These are phyloP conservation scores for Ictalurus punctatus DNA, from an alignment of 2,113 vertebrate genomes.

Conservation along the genomic window DNA sequence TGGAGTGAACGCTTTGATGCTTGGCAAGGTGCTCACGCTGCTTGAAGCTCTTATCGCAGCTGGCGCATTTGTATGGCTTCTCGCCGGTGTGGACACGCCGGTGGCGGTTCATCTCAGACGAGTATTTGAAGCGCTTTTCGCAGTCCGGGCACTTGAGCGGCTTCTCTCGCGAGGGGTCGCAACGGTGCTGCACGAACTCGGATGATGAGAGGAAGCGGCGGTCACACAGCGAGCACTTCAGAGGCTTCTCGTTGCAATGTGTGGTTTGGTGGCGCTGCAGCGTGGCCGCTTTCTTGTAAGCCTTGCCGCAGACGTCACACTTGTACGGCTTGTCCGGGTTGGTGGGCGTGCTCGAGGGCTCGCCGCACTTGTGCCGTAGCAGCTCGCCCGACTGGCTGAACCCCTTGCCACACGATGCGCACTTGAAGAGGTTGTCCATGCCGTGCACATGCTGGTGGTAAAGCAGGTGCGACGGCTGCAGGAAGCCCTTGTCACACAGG, in stretches of 20 bases:
- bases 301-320: constrained; percentile 90
- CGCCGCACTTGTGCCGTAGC: constrained; percentile 91
- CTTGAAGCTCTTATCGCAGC: constrained; percentile 96
- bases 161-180: constrained; percentile 90
- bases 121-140: constrained; percentile 97
- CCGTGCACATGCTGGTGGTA: constrained; percentile 97
- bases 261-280: constrained; percentile 93
- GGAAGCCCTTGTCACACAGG: constrained; percentile 94
- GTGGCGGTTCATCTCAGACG: constrained; percentile 93
- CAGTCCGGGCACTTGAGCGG: constrained; percentile 95
- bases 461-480: constrained; percentile 92
- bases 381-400: constrained; percentile 95
- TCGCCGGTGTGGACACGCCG: constrained; percentile 92
- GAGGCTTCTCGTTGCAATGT: constrained; percentile 93
- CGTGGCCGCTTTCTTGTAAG: constrained; percentile 93
- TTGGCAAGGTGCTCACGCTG: constrained; percentile 96
- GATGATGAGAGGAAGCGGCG: constrained; percentile 95
- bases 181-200: constrained; percentile 94
- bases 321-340: constrained; percentile 90
- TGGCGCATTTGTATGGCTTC: constrained; percentile 94
- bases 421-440: constrained; percentile 97
- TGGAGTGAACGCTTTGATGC: constrained; percentile 90
- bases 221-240: constrained; percentile 94
- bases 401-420: constrained; percentile 94
- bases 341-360: constrained; percentile 70